Base-by-base conservation (phyloP, 2,797 vertebrate genomes). In the Caiman crocodilus region DNA sequence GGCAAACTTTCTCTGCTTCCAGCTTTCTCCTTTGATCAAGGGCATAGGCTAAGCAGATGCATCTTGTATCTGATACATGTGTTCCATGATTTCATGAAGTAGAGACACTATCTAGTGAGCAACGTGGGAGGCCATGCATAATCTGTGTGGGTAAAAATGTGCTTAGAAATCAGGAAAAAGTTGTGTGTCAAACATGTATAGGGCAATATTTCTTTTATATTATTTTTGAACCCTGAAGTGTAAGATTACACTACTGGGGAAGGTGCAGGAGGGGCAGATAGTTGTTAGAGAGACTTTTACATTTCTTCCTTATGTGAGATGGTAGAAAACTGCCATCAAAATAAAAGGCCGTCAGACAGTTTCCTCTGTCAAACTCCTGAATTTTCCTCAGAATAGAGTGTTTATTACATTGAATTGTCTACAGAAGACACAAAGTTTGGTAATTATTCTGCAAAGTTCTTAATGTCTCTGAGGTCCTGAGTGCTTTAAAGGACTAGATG, bases 171-270 rank as follows among this genome's bases (percentile, higher is more conserved):
- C 60, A 87, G 42, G 80, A 71, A n/a, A n/a, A 82, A 61, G 5
- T 59, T 55, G 7, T 78, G 55, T 30, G 15, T 55, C 32, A 71
- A 63, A n/a, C 2, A 63, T 82, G 69, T 71, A 59, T 61, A 50
- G 32, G 64, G 55, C 50, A n/a, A 75, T 94, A 23, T 56, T 74
- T 90, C 32, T 85, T 50, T 17, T 81, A 58, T 90, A 35, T 80
- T 73, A 71, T 12, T 50, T 50, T 5, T 15, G 30, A 82, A 4
- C 12, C 32, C 30, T 58, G n/a, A 64, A 35, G 73, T 77, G 4
- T 60, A 84, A 76, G 1, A 55, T 92, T 35, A 82, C 11, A 30
- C 16, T 35, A 20, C 30, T 86, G 55, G 79, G 90, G 88, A 85
- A 57, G 42, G 42, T 50, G 42, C 10, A 50, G 42, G 42, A 50